Evolutionary conservation across 2,888 invertebrate species (phyloP), one percentile per base, ranked within the genome.

Genomic region (Nowickia ferox): DNA sequence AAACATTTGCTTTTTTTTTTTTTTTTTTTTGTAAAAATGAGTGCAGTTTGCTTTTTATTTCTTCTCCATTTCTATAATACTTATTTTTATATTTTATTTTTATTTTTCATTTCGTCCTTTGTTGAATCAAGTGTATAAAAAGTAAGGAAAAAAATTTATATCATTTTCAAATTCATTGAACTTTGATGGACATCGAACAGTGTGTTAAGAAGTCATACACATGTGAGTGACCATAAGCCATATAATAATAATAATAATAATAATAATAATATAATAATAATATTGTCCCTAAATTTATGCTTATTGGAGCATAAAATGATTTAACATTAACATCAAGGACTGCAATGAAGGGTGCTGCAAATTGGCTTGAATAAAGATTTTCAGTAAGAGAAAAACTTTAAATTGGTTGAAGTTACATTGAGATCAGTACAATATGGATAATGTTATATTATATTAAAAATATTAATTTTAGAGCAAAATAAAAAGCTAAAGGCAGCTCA

Each of bases 171-270:
- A 85, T 82, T 75, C 82, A 86, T 71, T 86, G 85, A 86, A 82
- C 79, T 86, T 82, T 86, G 85, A 86, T 83, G 82, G 85, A 86
- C 78, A 76, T 65, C 44, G 57, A 40, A 51, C 42, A 71, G 22
- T 46, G 57, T 59, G 69, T 57, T 71, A 76, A 51, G 48, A 65
- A 77, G 71, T 57, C 63, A 77, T 11, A 30, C 6, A 30, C 30
- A 63, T 82, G 51, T 71, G 77, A 68, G 22, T 48, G 77, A 19
- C 75, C 53, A 75, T 53, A 48, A 68, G 40, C 59, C 59, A 40
- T 22, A 19, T 40, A 19, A 51, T 51, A 48, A 42, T 77, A 46
- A 22, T 40, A 30, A 44, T 63, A 42, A 42, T 63, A 22, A 63
- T 42, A 11, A 44, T 11, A 51, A 51, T 51, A 38, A 51, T 51